These are phyloP conservation scores for Ceyx cyanopectus DNA, from an alignment of 2,113 vertebrate genomes.

Conservation along the genomic window DNA sequence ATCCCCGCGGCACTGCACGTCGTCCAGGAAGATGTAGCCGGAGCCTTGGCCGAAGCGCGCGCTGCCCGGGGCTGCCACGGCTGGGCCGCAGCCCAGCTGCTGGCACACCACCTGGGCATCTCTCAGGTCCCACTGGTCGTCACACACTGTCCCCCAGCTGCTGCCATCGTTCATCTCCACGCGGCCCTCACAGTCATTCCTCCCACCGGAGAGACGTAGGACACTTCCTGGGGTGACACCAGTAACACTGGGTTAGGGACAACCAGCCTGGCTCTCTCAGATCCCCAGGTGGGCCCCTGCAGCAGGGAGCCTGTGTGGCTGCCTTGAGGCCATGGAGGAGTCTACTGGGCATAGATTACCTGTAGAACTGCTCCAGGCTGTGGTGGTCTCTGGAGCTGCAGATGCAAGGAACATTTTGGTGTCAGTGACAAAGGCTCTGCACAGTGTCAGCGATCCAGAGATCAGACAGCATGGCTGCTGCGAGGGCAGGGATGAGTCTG, in stretches of 20 bases:
- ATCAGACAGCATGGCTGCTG: no score
- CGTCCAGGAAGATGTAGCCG: not conserved
- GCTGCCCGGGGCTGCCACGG: not conserved
- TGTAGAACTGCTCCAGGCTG: rapidly evolving
- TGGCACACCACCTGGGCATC: slow-evolving; percentile 87
- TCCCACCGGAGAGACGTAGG: not conserved
- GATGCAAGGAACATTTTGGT: not conserved
- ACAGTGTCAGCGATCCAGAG: rapidly evolving
- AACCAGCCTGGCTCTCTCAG: not conserved
- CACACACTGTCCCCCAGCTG: not conserved
- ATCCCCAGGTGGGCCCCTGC: rapidly evolving
- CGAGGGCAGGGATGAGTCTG: no score
- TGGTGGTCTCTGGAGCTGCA: rapidly evolving
- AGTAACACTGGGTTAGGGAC: rapidly evolving
- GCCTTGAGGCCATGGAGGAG: not conserved
- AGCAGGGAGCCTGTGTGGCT: not conserved
- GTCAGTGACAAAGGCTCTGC: not conserved
- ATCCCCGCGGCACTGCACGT: not conserved
- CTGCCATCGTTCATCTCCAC: not conserved
- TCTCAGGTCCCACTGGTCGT: not conserved
- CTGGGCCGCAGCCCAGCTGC: slow-evolving; percentile 80
- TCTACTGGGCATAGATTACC: not conserved
- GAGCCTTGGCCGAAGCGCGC: not conserved
- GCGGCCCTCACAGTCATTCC: not conserved
- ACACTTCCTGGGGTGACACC: not conserved